Percentiles rank a stretch among this genome's conserved stretches.
Evolutionary conservation across 2,113 vertebrate species (phyloP).

Genomic region (Hippocampus abdominalis): DNA sequence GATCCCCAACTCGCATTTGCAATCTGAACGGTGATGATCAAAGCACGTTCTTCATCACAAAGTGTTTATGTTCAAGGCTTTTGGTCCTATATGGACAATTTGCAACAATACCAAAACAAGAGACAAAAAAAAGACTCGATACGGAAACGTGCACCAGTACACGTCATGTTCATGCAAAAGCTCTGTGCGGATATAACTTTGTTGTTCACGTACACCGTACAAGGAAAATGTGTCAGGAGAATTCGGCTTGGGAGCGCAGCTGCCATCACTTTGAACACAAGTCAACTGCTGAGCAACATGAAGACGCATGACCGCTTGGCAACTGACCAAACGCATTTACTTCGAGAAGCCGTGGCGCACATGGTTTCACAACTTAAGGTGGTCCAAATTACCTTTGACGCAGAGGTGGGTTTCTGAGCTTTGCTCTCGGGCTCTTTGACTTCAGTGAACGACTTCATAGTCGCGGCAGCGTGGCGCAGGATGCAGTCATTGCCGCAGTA

Average conservation of each 20-base stretch:
- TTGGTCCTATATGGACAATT: not conserved
- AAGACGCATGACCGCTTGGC: too few relatives aligned
- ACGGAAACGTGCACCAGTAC: not conserved
- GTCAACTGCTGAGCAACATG: not conserved
- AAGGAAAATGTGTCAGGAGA: not conserved
- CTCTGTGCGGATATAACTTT: not conserved
- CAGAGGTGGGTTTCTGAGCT: conserved; percentile 64
- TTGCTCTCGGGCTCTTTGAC: conserved; percentile 83
- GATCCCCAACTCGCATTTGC: not conserved
- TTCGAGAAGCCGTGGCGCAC: not conserved
- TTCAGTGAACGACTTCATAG: conserved; percentile 90
- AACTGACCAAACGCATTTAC: not conserved
- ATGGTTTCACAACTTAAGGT: conserved; percentile 7
- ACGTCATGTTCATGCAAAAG: not conserved
- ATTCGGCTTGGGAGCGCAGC: not conserved
- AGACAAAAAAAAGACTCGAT: not conserved
- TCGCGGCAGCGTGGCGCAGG: conserved; percentile 88
- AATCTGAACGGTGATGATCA: not conserved
- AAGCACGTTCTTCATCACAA: not conserved
- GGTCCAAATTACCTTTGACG: conserved; percentile 66
- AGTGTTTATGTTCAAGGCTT: not conserved
- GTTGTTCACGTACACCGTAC: not conserved
- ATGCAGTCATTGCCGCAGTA: conserved; percentile 96
- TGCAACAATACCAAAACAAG: not conserved
- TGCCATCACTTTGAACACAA: not conserved